phyloP scores from a whole-genome alignment of 2,888 invertebrate species.

The Loripinus fragilis region DNA sequence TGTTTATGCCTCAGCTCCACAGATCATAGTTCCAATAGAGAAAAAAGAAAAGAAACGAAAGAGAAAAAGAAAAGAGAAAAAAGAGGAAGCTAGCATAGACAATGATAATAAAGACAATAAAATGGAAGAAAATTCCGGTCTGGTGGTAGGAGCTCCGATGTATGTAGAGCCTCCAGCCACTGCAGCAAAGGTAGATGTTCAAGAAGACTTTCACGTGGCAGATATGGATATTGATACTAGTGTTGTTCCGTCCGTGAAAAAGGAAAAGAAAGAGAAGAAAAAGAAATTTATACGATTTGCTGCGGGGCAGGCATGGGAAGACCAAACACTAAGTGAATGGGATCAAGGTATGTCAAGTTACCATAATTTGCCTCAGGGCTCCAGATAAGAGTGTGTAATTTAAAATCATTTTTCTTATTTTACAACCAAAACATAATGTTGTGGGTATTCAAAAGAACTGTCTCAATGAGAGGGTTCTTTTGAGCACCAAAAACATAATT shows the following conservation, averaged over 20 bases:
- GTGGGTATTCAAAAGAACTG: too few species aligned
- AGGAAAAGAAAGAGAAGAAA: slow-evolving; percentile 86
- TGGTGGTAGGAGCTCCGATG: background rate
- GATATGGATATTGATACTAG: slow-evolving; percentile 59
- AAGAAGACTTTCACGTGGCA: slow-evolving; percentile 47
- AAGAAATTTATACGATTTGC: slow-evolving; percentile 94
- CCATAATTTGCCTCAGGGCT: too few species aligned
- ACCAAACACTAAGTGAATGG: slow-evolving; percentile 96
- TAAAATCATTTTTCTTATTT: too few species aligned
- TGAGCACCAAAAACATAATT: too few species aligned
- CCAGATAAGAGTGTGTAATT: too few species aligned
- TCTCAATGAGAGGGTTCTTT: too few species aligned
- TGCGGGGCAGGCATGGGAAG: slow-evolving; percentile 98
- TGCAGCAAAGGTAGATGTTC: background rate
- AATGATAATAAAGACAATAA: background rate
- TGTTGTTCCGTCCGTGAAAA: slow-evolving; percentile 52
- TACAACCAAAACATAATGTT: too few species aligned
- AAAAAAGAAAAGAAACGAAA: slow-evolving; percentile 66
- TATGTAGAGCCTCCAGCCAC: background rate
- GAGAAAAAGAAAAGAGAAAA: slow-evolving; percentile 51
- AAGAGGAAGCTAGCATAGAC: slow-evolving; percentile 19
- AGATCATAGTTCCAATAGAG: slow-evolving; percentile 65
- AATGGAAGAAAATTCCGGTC: background rate
- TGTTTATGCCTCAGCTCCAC: slow-evolving; percentile 79
- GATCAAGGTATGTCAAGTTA: slow-evolving; percentile 92